Base-by-base conservation (phyloP, 2,113 vertebrate species). In the Hypocryptadius cinnamomeus region DNA sequence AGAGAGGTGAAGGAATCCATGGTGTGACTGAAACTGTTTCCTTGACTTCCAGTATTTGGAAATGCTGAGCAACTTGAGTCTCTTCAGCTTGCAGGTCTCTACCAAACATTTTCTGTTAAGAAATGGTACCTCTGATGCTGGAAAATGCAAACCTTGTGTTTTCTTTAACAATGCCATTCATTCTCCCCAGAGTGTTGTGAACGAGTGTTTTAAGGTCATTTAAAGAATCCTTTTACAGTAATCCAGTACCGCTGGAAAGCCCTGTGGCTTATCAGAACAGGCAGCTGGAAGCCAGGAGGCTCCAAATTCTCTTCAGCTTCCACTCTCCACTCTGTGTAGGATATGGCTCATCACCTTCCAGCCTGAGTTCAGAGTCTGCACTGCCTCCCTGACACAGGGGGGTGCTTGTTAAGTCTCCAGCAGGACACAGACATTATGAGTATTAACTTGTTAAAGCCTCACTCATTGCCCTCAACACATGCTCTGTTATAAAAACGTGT, bases 291-390 rank as follows among this genome's bases (percentile, higher is more conserved):
- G 57, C n/a, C 50, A 45, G 61, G 40, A 79, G n/a, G 12, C 30
- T 72, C 45, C 70, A 57, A 79, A 64, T 85, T 72, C 70, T 84
- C 2, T 63, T 92, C 51, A 54, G 15, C 35, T 78, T 74, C 39
- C 0, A 0, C 33, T 59, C 0, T 65, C 21, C 11, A 2, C 27
- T n/a, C 24, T 0, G 0, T 48, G 24, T 8, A 35, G 37, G 19
- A 31, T 22, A 39, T 81, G 37, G 50, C 27, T 73, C 31, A 47
- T 51, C 65, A 31, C 51, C 31, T 59, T 57, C 40, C 77, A 84
- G 68, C 21, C n/a, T 21, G 9, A 77, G 40, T 48, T 50, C n/a
- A 70, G 40, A 24, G n/a, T 30, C 45, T 39, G 44, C 3, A 0
- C 40, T 56, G 42, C 40, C 19, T 73, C 15, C 23, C 40, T 68